phyloP scores from a whole-genome alignment of 2,888 invertebrate species.

The Hybos culiciformis region DNA sequence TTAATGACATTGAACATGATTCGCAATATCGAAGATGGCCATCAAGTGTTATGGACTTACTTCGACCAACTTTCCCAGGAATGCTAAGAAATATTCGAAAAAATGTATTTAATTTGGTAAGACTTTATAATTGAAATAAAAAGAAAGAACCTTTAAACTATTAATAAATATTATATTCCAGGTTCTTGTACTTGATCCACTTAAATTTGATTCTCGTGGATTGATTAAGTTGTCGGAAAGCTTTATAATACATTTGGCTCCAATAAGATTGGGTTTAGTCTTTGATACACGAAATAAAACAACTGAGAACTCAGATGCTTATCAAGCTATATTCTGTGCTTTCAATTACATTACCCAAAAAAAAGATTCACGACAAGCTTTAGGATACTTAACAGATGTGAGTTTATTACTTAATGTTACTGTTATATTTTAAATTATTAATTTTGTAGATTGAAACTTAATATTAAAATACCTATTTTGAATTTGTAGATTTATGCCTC shows the following conservation, averaged over 20 bases:
- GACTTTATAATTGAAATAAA: slow-evolving; percentile 18
- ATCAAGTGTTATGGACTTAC: slow-evolving; percentile 69
- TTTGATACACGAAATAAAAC: slow-evolving; percentile 46
- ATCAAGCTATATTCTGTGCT: slow-evolving; percentile 73
- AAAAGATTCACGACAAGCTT: slow-evolving; percentile 59
- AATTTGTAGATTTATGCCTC: slow-evolving; percentile 41
- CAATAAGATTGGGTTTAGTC: slow-evolving; percentile 77
- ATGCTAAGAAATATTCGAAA: slow-evolving; percentile 82
- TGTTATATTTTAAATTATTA: not conserved
- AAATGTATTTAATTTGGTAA: slow-evolving; percentile 72
- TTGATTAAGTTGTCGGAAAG: slow-evolving; percentile 81
- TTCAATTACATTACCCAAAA: slow-evolving; percentile 80
- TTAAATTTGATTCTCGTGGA: slow-evolving; percentile 49
- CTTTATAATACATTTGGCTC: slow-evolving; percentile 80
- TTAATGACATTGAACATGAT: slow-evolving; percentile 91
- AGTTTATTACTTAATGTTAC: not conserved
- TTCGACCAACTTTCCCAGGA: slow-evolving; percentile 95
- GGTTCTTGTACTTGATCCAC: slow-evolving; percentile 79
- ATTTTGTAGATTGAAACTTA: slow-evolving; percentile 22
- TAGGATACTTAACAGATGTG: slow-evolving; percentile 77
- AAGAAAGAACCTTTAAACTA: not conserved
- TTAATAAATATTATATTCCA: slow-evolving; percentile 22
- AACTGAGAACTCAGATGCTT: slow-evolving; percentile 51
- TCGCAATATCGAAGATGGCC: slow-evolving; percentile 82
- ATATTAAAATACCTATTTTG: slow-evolving; percentile 1